These are phyloP conservation scores for Polypterus senegalus DNA, from an alignment of 2,113 vertebrate species.

Conservation along the genomic window DNA sequence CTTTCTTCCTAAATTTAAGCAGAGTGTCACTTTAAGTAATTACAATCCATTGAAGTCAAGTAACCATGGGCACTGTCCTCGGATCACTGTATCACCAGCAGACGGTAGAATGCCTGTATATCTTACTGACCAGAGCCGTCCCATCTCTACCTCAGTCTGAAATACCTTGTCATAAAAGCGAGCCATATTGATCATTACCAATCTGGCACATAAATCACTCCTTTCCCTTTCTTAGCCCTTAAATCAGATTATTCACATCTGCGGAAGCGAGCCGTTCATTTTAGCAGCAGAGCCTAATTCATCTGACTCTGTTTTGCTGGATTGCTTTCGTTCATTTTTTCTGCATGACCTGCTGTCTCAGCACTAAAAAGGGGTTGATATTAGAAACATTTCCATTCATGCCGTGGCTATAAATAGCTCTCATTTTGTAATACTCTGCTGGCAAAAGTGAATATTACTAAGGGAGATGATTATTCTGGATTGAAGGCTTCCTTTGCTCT, in stretches of 20 bases:
- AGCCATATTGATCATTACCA: conserved; percentile 2
- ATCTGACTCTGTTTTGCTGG: conserved; percentile 49
- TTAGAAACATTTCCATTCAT: conserved; percentile 36
- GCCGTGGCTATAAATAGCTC: conserved; percentile 45
- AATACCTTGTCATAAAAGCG: background rate
- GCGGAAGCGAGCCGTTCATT: conserved; percentile 36
- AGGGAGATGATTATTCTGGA: conserved; percentile 25
- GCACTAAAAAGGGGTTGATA: conserved; percentile 43
- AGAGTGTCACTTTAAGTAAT: too few relatives aligned
- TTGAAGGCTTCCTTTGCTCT: conserved; percentile 3
- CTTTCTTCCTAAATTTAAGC: too few relatives aligned
- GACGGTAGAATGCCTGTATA: too few relatives aligned
- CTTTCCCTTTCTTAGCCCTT: background rate
- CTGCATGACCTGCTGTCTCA: conserved; percentile 36
- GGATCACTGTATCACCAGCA: too few relatives aligned
- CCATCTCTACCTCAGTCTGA: too few relatives aligned
- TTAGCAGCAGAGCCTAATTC: conserved; percentile 41
- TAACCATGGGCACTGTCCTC: too few relatives aligned
- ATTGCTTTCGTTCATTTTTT: conserved; percentile 42
- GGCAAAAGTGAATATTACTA: conserved; percentile 30
- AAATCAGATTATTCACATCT: conserved; percentile 43
- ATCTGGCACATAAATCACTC: background rate
- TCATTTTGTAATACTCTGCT: conserved; percentile 29
- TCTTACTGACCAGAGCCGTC: too few relatives aligned
- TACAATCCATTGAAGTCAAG: too few relatives aligned